Evolutionary conservation across 2,797 vertebrate species (phyloP).

Genomic region (Acrossocheilus wenchowensis): DNA sequence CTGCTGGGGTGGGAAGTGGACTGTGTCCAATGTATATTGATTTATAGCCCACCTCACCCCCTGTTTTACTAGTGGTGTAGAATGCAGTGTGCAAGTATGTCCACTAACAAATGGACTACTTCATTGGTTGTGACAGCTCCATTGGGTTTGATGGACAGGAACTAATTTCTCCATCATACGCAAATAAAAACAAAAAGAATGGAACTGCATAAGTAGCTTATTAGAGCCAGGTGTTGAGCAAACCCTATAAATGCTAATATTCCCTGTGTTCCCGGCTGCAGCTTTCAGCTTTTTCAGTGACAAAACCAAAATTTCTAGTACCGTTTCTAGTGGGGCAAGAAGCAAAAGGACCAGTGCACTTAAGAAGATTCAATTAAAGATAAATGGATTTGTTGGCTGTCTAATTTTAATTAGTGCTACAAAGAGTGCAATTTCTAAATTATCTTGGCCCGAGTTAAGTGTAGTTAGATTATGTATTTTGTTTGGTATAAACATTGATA

Average conservation of each 20-base stretch:
- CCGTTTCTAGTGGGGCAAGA: slow-evolving; percentile 11
- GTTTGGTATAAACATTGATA: slow-evolving; percentile 36
- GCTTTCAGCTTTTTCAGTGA: background rate
- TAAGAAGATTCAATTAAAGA: slow-evolving; percentile 52
- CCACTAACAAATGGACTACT: slow-evolving; percentile 79
- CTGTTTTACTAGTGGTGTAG: slow-evolving; percentile 65
- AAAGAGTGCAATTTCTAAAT: slow-evolving; percentile 33
- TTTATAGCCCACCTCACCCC: slow-evolving; percentile 63
- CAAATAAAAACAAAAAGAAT: slow-evolving; percentile 75
- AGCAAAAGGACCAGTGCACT: slow-evolving; percentile 26
- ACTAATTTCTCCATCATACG: slow-evolving; percentile 81
- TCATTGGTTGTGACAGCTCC: slow-evolving; percentile 86
- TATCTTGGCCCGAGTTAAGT: slow-evolving; percentile 14
- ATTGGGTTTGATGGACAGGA: slow-evolving; percentile 85
- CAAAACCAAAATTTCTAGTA: background rate
- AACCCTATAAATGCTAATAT: slow-evolving; percentile 80
- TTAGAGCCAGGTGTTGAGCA: slow-evolving; percentile 74
- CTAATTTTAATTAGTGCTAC: slow-evolving; percentile 34
- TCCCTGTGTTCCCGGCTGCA: slow-evolving; percentile 26
- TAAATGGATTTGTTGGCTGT: slow-evolving; percentile 37
- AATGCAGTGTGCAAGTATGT: slow-evolving; percentile 67
- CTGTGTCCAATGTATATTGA: slow-evolving; percentile 77
- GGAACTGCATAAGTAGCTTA: slow-evolving; percentile 67
- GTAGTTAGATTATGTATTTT: slow-evolving; percentile 29
- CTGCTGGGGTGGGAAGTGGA: slow-evolving; percentile 71